phyloP scores from a whole-genome alignment of 2,113 vertebrate species.

The Ictidomys tridecemlineatus region DNA sequence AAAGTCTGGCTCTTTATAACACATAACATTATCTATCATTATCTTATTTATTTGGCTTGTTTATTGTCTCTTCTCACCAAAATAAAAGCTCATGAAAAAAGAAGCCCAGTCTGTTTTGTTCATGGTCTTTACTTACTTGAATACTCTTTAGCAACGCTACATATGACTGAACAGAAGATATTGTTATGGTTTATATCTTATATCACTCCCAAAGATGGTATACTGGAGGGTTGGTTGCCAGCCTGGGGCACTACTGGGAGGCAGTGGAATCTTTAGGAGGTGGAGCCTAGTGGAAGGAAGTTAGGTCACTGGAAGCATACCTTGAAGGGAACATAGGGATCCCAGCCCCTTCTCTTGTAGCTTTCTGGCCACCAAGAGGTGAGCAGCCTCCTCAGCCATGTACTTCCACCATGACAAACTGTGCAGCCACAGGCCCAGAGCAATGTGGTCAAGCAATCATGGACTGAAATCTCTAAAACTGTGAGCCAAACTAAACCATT shows the following conservation, averaged over 20 bases:
- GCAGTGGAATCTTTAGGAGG: not conserved
- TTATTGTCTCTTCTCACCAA: too few relatives aligned
- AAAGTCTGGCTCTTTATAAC: too few relatives aligned
- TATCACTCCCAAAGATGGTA: not conserved
- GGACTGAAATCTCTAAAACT: not conserved
- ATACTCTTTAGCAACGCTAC: too few relatives aligned
- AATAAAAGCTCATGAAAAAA: too few relatives aligned
- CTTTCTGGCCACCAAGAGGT: not conserved
- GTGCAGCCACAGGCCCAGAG: not conserved
- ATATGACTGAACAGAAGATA: too few relatives aligned
- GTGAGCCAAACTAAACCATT: not conserved
- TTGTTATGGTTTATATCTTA: not conserved
- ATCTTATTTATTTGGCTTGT: too few relatives aligned
- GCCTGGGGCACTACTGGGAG: not conserved
- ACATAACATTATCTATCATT: too few relatives aligned
- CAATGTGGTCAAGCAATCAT: not conserved
- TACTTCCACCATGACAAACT: not conserved
- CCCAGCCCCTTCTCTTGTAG: too few relatives aligned
- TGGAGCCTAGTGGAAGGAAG: not conserved
- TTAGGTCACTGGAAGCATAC: not conserved
- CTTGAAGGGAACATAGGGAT: not conserved
- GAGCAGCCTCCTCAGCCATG: not conserved
- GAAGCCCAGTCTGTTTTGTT: too few relatives aligned
- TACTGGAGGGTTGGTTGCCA: not conserved
- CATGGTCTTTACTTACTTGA: too few relatives aligned